phyloP scores from a whole-genome alignment of 1,140 invertebrate genomes.

The Monochamus saltuarius region DNA sequence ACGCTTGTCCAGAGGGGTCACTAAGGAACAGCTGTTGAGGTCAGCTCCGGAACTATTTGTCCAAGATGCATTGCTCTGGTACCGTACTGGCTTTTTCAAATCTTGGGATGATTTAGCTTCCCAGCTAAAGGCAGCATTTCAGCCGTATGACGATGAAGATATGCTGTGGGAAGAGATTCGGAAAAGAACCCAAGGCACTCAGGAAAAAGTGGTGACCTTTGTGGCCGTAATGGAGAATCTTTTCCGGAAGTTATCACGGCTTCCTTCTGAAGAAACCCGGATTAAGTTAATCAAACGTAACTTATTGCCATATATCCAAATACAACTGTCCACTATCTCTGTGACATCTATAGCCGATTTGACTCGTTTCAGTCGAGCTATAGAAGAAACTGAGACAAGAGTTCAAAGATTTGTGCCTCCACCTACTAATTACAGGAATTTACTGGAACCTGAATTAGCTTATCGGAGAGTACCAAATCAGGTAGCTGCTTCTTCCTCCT shows the following conservation, averaged over 20 bases:
- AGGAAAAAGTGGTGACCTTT: conserved; percentile 27
- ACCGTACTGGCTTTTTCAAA: conserved; percentile 11
- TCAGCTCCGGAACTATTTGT: conserved; percentile 23
- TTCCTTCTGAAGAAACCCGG: background rate
- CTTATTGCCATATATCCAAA: conserved; percentile 18
- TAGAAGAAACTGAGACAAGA: conserved; percentile 20
- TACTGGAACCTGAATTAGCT: background rate
- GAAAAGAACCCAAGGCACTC: conserved; percentile 7
- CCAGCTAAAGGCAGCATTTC: conserved; percentile 8
- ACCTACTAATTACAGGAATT: background rate
- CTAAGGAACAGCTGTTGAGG: conserved; percentile 11
- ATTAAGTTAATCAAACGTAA: conserved; percentile 8
- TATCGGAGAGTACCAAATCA: too few relatives aligned
- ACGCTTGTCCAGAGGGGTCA: too few relatives aligned
- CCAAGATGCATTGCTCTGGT: conserved; percentile 15
- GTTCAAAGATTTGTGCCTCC: too few relatives aligned
- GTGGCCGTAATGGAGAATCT: conserved; percentile 15
- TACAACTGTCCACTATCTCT: conserved; percentile 11
- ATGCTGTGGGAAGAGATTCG: conserved; percentile 19
- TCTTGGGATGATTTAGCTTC: conserved; percentile 10
- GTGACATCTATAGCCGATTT: conserved; percentile 13
- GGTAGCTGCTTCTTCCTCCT: too few relatives aligned
- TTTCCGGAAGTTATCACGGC: conserved; percentile 26
- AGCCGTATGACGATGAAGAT: conserved; percentile 17
- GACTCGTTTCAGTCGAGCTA: background rate